These are phyloP conservation scores for Dinocampus coccinellae DNA, from an alignment of 2,888 invertebrate species.

Conservation along the genomic window DNA sequence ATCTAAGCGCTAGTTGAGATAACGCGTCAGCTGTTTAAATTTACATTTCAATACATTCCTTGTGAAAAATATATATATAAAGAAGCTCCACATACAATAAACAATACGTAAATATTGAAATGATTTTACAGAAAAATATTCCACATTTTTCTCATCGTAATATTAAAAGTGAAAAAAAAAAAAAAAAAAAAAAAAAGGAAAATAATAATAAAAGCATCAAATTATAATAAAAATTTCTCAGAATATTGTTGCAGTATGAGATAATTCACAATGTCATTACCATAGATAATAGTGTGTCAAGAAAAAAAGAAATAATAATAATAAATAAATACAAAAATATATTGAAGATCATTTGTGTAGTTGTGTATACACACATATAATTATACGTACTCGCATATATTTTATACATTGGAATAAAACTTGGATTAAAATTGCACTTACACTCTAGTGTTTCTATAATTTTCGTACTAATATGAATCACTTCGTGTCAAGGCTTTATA, in stretches of 20 bases:
- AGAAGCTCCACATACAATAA: neutral
- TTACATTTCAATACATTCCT: constrained; percentile 9
- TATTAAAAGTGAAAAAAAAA: neutral
- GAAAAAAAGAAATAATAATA: neutral
- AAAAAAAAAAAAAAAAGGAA: neutral
- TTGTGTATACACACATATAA: too few relatives aligned
- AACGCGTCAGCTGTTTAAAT: neutral
- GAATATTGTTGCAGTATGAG: neutral
- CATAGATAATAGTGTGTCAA: constrained; percentile 8
- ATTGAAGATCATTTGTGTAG: neutral
- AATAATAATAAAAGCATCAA: neutral
- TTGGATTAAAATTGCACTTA: constrained; percentile 6
- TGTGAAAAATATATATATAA: neutral
- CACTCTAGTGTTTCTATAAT: neutral
- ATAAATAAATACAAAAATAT: neutral
- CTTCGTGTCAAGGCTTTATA: constrained; percentile 7
- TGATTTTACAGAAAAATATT: too few relatives aligned
- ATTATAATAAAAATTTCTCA: neutral
- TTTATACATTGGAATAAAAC: neutral
- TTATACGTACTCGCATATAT: neutral
- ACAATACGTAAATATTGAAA: neutral
- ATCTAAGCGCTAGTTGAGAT: neutral
- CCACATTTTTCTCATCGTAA: too few relatives aligned
- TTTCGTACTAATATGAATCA: constrained; percentile 6
- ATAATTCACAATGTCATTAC: neutral